Evolutionary conservation across 2,888 invertebrate genomes (phyloP).

Genomic region (Luffia ferchaultella): DNA sequence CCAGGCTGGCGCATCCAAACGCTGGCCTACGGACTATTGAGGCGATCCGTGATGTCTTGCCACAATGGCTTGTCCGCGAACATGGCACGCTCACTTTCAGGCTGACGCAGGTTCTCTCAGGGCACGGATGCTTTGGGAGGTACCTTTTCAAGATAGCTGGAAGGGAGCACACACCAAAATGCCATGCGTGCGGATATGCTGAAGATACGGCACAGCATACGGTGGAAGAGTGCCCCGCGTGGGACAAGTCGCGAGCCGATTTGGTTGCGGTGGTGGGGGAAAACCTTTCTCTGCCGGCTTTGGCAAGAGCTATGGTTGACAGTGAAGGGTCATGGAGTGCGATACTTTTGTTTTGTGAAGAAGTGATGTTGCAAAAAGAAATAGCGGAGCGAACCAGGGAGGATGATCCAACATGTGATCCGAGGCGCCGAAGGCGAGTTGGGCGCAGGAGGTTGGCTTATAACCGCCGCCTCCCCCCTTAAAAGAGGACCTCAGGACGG

Average conservation of each 20-base stretch:
- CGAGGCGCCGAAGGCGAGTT: no score
- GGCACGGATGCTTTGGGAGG: conserved; percentile 14
- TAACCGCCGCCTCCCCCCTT: no score
- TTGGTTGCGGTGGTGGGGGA: not conserved
- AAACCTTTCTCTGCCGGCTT: not conserved
- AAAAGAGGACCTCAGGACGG: no score
- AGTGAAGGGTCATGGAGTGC: conserved; percentile 10
- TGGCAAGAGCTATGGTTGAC: not conserved
- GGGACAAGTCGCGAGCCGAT: not conserved
- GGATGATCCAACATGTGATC: no score
- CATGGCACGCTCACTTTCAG: conserved; percentile 5
- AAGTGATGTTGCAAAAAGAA: no score
- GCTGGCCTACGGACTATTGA: not conserved
- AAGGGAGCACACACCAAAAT: conserved; percentile 1
- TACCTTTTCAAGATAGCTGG: conserved; percentile 4
- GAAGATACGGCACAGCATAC: conserved; percentile 7
- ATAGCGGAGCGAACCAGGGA: no score
- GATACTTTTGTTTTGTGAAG: no score
- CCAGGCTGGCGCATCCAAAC: not conserved
- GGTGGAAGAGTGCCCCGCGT: not conserved
- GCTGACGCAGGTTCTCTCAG: conserved; percentile 15
- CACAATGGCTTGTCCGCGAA: not conserved
- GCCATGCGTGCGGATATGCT: conserved; percentile 1
- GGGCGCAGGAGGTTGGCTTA: no score
- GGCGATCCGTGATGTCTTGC: not conserved